Evolutionary conservation across 2,888 invertebrate genomes (phyloP), one percentile per base, ranked within the genome.

Genomic region (Slavum lentiscoides): DNA sequence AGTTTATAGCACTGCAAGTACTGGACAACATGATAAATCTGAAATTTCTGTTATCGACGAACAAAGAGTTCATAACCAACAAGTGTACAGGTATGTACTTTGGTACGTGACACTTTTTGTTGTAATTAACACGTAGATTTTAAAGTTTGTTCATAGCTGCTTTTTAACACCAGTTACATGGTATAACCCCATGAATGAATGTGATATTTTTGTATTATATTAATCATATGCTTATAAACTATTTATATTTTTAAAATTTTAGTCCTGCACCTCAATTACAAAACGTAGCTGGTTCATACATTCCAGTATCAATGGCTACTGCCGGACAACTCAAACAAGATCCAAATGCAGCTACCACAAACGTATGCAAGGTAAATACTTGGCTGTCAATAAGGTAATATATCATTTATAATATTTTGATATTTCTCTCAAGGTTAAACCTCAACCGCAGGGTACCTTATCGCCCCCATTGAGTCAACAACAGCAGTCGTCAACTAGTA

Each of bases 331-430:
- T 84, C 72, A 84, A 83, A 82, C 83, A 82, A 67, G 84, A 83
- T 74, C 83, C 84, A 37, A 82, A 82, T 66, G 82, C 83, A 68
- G 83, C 84, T 23, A 83, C 84, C 58, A 83, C 83, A 83, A 84
- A 84, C 83, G 84, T 85, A 81, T 84, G 85, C 83, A 84, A 84
- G 83, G 84, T 84, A 83, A 82, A 55, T 64, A 72, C 70, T 70
- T 70, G 70, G 70, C 62, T 70, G 64, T 70, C 62, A 69, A 64
- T 55, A 17, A 66, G 64, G 80, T 80, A 72, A 72, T 62, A 64
- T 72, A 13, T 80, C 58, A 70, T 80, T 80, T 66, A 80, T 80
- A 80, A 80, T 72, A 70, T 72, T 70, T 80, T 66, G 64, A 80
- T 80, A 80, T 80, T 72, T 80, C 80, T 80, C n/a, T 80, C 15